Conservation (phyloP, 2,113 vertebrate genomes). For the Pagrus major region DNA sequence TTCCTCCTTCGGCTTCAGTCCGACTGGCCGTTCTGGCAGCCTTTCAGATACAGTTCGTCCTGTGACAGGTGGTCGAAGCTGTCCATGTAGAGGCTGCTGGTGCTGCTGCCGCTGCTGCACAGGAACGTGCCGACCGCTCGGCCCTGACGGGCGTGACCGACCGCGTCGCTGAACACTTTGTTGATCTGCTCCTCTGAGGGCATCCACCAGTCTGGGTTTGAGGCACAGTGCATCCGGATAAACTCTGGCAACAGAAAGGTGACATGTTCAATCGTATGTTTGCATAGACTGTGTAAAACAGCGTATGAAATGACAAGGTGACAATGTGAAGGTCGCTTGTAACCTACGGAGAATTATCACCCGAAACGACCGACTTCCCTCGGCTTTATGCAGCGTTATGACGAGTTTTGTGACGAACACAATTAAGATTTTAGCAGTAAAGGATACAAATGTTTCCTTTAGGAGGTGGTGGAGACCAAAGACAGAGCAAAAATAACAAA, state of each 20-base stretch:
- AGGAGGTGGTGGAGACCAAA: too few species aligned
- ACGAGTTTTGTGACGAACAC: too few species aligned
- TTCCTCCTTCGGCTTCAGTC: conserved; percentile 83
- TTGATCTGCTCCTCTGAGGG: conserved; percentile 99
- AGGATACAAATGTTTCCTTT: too few species aligned
- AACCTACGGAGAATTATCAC: too few species aligned
- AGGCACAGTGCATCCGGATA: conserved; percentile 99
- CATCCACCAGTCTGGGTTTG: conserved; percentile 99
- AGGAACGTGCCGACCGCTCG: conserved; percentile 96
- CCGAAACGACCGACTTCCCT: too few species aligned
- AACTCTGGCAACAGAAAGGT: conserved; percentile 89
- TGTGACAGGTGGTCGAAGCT: conserved; percentile 90
- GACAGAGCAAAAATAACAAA: too few species aligned
- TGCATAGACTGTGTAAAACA: too few species aligned
- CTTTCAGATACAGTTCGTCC: conserved; percentile 89
- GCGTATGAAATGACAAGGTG: too few species aligned
- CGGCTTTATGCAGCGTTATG: too few species aligned
- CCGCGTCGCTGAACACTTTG: conserved; percentile 98
- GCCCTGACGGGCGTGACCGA: conserved; percentile 97
- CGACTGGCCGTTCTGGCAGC: conserved; percentile 89
- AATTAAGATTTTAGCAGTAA: too few species aligned
- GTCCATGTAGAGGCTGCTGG: conserved; percentile 92
- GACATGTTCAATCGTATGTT: too few species aligned
- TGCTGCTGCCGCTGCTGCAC: conserved; percentile 84
- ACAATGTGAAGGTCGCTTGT: too few species aligned